Percentiles rank a stretch among this genome's conserved stretches.
These are phyloP conservation scores for Idaea aversata DNA, from an alignment of 2,888 invertebrate species.

Conservation along the genomic window DNA sequence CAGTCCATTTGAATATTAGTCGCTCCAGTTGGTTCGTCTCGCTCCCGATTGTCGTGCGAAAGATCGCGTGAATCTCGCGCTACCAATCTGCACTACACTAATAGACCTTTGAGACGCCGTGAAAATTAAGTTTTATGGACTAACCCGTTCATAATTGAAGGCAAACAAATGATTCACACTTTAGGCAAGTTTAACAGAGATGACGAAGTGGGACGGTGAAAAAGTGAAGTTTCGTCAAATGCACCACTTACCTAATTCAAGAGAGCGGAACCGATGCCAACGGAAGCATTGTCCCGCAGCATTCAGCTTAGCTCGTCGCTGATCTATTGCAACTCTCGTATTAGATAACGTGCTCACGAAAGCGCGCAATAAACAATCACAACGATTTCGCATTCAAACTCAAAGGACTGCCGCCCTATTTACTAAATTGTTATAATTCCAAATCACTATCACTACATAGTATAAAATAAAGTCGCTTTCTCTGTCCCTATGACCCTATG, in stretches of 20 bases:
- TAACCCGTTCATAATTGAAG: conserved; percentile 60
- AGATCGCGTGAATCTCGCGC: conserved; percentile 53
- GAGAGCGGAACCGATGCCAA: conserved; percentile 75
- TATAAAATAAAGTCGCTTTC: too few relatives aligned
- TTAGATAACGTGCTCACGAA: conserved; percentile 71
- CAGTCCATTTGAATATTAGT: conserved; percentile 66
- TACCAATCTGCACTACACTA: conserved; percentile 54
- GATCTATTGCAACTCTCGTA: conserved; percentile 63
- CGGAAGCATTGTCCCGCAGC: conserved; percentile 67
- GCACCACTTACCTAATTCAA: conserved; percentile 76
- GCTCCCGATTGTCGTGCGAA: conserved; percentile 76
- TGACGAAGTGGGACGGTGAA: conserved; percentile 60
- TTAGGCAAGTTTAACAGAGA: conserved; percentile 51
- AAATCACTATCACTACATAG: neutral
- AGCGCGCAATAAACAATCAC: conserved; percentile 65
- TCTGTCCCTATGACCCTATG: too few relatives aligned
- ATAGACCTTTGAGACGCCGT: conserved; percentile 54
- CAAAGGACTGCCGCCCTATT: conserved; percentile 47
- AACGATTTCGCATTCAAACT: conserved; percentile 54
- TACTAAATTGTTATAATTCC: neutral
- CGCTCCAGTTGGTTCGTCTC: conserved; percentile 71
- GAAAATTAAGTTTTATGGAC: conserved; percentile 60
- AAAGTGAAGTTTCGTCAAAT: conserved; percentile 77
- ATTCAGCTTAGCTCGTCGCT: conserved; percentile 40
- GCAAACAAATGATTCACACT: conserved; percentile 56